Conservation (phyloP, 2,113 vertebrate species). For the Pluvialis apricaria region DNA sequence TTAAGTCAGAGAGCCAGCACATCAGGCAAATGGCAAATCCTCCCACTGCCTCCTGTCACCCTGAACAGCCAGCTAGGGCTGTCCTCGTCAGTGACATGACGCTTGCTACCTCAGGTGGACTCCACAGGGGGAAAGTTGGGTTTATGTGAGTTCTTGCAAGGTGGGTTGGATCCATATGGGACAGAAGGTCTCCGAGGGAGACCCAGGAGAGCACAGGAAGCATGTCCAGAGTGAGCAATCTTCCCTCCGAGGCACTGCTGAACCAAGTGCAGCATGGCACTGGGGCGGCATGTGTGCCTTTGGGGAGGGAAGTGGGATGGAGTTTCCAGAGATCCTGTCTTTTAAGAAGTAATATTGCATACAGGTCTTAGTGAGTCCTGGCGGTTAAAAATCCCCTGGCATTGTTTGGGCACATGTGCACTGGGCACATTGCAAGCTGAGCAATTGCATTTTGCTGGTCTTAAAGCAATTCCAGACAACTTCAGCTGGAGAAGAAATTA, state of each 20-base stretch:
- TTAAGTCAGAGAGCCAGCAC: neutral
- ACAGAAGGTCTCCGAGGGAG: neutral
- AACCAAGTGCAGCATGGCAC: neutral
- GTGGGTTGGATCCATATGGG: neutral
- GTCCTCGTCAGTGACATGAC: neutral
- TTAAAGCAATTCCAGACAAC: neutral
- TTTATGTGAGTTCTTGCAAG: neutral
- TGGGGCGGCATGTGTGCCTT: fast-evolving
- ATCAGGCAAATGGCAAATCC: neutral
- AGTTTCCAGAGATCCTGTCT: neutral
- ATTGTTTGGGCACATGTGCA: neutral
- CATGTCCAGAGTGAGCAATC: neutral
- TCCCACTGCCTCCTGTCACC: neutral
- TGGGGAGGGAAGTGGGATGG: neutral
- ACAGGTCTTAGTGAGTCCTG: neutral
- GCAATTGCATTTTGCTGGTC: neutral
- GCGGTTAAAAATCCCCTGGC: neutral
- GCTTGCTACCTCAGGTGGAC: neutral
- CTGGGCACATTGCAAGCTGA: neutral
- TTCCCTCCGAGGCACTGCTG: neutral
- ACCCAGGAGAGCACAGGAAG: neutral
- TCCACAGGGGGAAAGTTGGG: fast-evolving
- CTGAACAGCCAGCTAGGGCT: neutral
- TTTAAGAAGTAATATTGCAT: neutral
- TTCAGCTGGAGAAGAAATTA: neutral